These are phyloP conservation scores for Mechanitis mazaeus DNA, from an alignment of 2,888 invertebrate species.

Conservation along the genomic window DNA sequence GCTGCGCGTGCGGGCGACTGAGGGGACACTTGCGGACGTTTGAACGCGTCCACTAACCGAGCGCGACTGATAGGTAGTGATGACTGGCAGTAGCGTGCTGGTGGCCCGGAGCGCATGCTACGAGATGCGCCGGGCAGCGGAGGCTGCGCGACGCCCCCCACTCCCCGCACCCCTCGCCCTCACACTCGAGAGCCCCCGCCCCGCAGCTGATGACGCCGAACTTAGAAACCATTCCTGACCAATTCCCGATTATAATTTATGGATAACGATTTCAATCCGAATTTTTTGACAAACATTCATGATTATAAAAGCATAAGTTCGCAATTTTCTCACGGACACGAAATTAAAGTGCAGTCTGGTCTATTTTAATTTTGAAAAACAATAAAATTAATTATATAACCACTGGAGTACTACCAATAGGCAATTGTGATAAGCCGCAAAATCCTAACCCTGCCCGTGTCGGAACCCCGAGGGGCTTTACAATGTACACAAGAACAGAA, in stretches of 20 bases:
- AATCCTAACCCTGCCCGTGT: too few relatives aligned
- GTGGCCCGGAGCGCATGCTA: slow-evolving; percentile 22
- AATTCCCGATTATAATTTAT: neutral
- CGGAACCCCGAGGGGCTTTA: too few relatives aligned
- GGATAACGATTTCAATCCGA: too few relatives aligned
- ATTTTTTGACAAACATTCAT: too few relatives aligned
- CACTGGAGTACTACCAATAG: too few relatives aligned
- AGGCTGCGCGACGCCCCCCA: slow-evolving; percentile 40
- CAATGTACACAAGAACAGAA: too few relatives aligned
- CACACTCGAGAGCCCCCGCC: slow-evolving; percentile 14
- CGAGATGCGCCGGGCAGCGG: slow-evolving; percentile 48
- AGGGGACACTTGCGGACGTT: slow-evolving; percentile 29
- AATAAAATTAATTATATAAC: too few relatives aligned
- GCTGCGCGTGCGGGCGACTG: slow-evolving; percentile 31
- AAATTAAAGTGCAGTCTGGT: too few relatives aligned
- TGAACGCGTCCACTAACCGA: slow-evolving; percentile 38
- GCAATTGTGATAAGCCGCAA: too few relatives aligned
- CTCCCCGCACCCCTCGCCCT: slow-evolving; percentile 17
- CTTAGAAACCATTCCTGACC: neutral
- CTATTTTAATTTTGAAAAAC: too few relatives aligned
- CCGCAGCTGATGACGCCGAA: slow-evolving; percentile 4
- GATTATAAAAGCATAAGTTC: too few relatives aligned
- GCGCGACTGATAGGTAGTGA: slow-evolving; percentile 43
- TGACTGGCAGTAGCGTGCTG: slow-evolving; percentile 15
- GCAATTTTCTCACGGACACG: too few relatives aligned